Evolutionary conservation across 2,113 vertebrate genomes (phyloP).

Genomic region (Erpornis zantholeuca): DNA sequence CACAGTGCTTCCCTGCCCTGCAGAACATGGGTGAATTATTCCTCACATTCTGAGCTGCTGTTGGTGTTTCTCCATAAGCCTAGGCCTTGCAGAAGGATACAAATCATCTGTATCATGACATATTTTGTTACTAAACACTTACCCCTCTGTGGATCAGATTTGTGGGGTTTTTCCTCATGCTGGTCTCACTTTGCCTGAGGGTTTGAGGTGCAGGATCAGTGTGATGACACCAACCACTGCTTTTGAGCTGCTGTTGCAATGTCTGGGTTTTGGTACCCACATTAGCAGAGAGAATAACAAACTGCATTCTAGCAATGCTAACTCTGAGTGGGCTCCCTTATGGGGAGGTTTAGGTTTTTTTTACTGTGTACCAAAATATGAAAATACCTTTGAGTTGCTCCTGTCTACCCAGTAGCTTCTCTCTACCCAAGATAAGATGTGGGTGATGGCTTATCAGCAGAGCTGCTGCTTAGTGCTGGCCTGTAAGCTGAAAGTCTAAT

Average conservation of each 20-base stretch:
- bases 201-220: background rate
- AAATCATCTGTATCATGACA: background rate
- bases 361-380: background rate
- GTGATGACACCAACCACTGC: accelerated
- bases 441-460: background rate
- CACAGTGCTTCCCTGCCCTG: background rate
- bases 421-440: accelerated
- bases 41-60: background rate
- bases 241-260: accelerated
- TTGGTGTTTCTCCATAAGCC: background rate
- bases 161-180: background rate
- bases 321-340: background rate
- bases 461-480: background rate
- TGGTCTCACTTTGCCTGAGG: background rate
- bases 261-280: background rate
- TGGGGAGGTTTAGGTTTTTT: background rate
- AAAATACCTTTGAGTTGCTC: background rate
- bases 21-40: background rate
- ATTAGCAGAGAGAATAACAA: background rate
- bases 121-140: background rate
- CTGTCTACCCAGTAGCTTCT: background rate
- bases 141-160: background rate
- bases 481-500: background rate
- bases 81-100: background rate
- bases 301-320: background rate